These are phyloP conservation scores for Bemisia tabaci DNA, from an alignment of 1,140 invertebrate genomes.

Conservation along the genomic window DNA sequence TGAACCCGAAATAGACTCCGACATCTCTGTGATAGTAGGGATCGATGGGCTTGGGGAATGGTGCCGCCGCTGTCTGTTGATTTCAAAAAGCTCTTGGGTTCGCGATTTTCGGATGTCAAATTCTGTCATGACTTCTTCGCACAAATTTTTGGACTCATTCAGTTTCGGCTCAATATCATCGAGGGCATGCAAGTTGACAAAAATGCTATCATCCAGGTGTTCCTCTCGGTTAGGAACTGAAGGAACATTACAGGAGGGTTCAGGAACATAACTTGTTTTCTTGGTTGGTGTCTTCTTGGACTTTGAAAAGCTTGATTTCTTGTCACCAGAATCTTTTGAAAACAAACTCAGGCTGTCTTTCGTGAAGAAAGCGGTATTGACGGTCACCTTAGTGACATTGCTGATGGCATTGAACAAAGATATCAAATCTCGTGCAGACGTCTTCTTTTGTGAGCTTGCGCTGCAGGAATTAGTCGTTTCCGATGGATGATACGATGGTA, in stretches of 20 bases:
- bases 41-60: conserved; percentile 26
- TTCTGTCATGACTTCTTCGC: conserved; percentile 20
- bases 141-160: not conserved
- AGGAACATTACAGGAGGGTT: not conserved
- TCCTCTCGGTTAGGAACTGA: not conserved
- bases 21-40: conserved; percentile 28
- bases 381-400: conserved; percentile 40
- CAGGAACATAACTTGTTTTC: not conserved
- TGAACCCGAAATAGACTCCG: conserved; percentile 25
- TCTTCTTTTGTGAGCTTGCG: conserved; percentile 25
- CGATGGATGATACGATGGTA: conserved; percentile 23
- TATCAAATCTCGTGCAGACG: conserved; percentile 40
- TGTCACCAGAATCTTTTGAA: not conserved
- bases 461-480: conserved; percentile 21
- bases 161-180: not conserved
- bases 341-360: not conserved
- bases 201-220: not conserved
- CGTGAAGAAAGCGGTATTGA: conserved; percentile 36
- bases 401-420: conserved; percentile 47
- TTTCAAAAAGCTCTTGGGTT: conserved; percentile 22
- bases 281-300: not conserved
- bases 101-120: conserved; percentile 20
- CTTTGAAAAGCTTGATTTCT: not conserved
- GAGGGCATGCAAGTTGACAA: not conserved
- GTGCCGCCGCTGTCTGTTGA: conserved; percentile 18